Evolutionary conservation across 2,888 invertebrate genomes (phyloP), one percentile per base, ranked within the genome.

Genomic region (Torymus auratus): DNA sequence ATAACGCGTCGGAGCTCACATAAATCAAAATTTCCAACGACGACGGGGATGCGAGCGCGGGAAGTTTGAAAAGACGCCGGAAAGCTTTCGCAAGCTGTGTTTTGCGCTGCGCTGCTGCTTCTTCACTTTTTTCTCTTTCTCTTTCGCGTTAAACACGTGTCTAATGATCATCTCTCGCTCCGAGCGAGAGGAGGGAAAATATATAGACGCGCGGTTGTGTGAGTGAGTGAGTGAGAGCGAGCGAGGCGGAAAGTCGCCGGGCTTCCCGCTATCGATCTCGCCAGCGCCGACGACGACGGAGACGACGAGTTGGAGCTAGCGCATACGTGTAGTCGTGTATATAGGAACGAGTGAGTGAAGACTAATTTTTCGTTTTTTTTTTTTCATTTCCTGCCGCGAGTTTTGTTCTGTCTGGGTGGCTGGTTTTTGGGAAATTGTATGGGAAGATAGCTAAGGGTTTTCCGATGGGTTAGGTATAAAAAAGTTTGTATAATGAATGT

Each of bases 201-300:
- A 78, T 69, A 78, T 23, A 77, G 69, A 52, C 67, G 28, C 41
- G 41, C 7, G 7, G n/a, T n/a, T n/a, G n/a, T n/a, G n/a, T n/a
- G n/a, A 41, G 41, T 20, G 20, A 20, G 20, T 20, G 20, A 20
- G 41, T 10, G 28, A 3, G 41, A 41, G 41, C 7, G 41, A 41
- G 41, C 41, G 78, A 71, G 65, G 78, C 67, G 58, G 61, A 72
- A 72, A 68, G 79, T 80, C 68, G 71, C 10, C 62, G 69, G 56
- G 67, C 80, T 73, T 77, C 70, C 60, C 69, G 23, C 69, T 81
- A 77, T 77, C 77, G 72, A 72, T 81, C 73, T 75, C 62, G 5
- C 23, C 20, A n/a, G 13, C 58, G 17, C 61, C 20, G 62, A 28
- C 28, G 28, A 3, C 28, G 28, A 41, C 41, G 41, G 7, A 5